These are phyloP conservation scores for Caenorhabditis wallacei DNA, from an alignment of 2,888 invertebrate species.

Conservation along the genomic window DNA sequence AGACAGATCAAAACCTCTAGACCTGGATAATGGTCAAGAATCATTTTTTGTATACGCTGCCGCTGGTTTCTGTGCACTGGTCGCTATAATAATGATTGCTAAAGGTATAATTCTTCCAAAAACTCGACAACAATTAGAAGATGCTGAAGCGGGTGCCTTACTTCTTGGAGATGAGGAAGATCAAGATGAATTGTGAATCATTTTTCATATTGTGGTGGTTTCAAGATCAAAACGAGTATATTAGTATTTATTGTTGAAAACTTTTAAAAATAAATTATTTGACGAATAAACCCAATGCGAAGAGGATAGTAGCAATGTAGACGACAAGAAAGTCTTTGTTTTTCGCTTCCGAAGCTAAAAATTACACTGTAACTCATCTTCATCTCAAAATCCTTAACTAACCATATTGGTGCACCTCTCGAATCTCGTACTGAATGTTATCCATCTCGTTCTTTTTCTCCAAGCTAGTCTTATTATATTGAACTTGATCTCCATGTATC, in stretches of 20 bases:
- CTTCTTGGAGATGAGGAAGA: slow-evolving; percentile 28
- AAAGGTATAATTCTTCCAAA: slow-evolving; percentile 22
- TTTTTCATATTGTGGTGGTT: not conserved
- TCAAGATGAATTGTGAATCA: slow-evolving; percentile 7
- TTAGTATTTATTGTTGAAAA: slow-evolving; percentile 6
- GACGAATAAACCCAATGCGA: too few species aligned
- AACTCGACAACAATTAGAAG: not conserved
- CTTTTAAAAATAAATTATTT: too few species aligned
- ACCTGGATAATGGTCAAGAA: slow-evolving; percentile 10
- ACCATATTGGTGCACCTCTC: not conserved
- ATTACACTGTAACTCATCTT: too few species aligned
- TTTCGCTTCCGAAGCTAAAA: too few species aligned
- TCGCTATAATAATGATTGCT: slow-evolving; percentile 11
- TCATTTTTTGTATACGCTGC: slow-evolving; percentile 23
- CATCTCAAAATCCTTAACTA: not conserved
- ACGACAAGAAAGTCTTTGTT: too few species aligned
- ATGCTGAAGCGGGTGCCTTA: slow-evolving; percentile 7
- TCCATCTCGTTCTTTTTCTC: not conserved
- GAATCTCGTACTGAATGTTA: not conserved
- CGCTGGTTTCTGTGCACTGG: slow-evolving; percentile 27
- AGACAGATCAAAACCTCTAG: not conserved
- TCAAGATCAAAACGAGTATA: not conserved
- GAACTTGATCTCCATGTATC: not conserved
- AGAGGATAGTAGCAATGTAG: too few species aligned
- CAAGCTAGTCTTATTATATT: not conserved